Base-by-base conservation (phyloP, 2,113 vertebrate genomes). In the Serinus canaria region DNA sequence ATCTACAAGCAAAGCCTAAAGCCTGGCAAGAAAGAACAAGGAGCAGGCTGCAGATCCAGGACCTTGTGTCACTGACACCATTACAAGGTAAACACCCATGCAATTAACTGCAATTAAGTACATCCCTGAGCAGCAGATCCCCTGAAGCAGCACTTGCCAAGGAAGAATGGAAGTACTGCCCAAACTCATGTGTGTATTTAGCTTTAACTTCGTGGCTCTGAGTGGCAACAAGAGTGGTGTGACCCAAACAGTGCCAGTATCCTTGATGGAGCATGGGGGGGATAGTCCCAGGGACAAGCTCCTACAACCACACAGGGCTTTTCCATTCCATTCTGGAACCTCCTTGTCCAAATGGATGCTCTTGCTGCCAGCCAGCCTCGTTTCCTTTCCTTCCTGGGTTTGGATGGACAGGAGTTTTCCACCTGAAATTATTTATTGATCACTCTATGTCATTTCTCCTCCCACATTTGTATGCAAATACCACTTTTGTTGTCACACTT, bases 191-290 rank as follows among this genome's bases (percentile, higher is more conserved):
- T 12, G 22, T 6, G 5, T 2, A 10, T 44, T 83, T 44, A 53
- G 10, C 31, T 83, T 44, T 7, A 3, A 11, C 6, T 7, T 12
- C 24, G 3, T 24, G 47, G 16, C 67, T 86, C 60, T 66, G 75
- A 49, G 56, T 37, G 43, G 27, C 20, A 35, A 12, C 4, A 17
- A 15, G 52, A 30, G 56, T 0, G 3, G 14, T 44, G 52, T 20
- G n/a, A 87, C n/a, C 24, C 0, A 0, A 77, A 37, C 0, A 1
- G 28, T 5, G 3, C 9, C 3, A 4, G 15, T 53, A 25, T 30
- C 73, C 79, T 53, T 0, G 0, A 27, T 21, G 41, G 46, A 35
- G 20, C 25, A 23, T 10, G 22, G 35, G 44, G 44, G 35, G 59
- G 18, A 6, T 4, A 5, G 18, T 55, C 41, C 55, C 33, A 1